phyloP scores from a whole-genome alignment of 2,797 vertebrate genomes.

The Acrossocheilus fasciatus region DNA sequence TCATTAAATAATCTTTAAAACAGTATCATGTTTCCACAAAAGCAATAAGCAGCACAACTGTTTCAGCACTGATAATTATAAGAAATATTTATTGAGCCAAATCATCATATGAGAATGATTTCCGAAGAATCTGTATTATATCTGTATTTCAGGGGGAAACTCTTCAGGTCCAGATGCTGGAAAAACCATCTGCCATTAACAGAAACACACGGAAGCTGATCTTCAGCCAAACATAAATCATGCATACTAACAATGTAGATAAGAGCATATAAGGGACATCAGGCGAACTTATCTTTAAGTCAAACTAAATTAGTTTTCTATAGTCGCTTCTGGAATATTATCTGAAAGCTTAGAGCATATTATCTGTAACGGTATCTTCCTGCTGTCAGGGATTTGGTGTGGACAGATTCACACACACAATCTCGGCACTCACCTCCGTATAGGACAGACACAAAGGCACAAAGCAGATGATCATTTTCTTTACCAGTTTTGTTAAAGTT shows the following conservation, averaged over 20 bases:
- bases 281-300: conserved; percentile 48
- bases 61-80: neutral
- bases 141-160: neutral
- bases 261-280: conserved; percentile 43
- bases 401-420: conserved; percentile 23
- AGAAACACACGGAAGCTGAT: neutral
- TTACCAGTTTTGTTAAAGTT: neutral
- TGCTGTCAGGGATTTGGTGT: conserved; percentile 49
- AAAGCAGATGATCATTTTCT: neutral
- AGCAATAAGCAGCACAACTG: neutral
- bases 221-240: conserved; percentile 37
- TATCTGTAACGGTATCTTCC: conserved; percentile 34
- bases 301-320: conserved; percentile 39
- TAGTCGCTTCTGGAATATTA: conserved; percentile 36
- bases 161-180: neutral
- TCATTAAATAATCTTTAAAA: neutral
- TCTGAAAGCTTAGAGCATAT: conserved; percentile 39
- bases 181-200: conserved; percentile 14
- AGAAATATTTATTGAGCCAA: neutral
- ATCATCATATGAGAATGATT: neutral
- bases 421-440: conserved; percentile 11
- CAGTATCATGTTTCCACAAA: neutral
- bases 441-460: neutral
- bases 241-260: conserved; percentile 40
- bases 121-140: neutral